phyloP scores from a whole-genome alignment of 2,797 vertebrate genomes.

The Gallirallus australis region DNA sequence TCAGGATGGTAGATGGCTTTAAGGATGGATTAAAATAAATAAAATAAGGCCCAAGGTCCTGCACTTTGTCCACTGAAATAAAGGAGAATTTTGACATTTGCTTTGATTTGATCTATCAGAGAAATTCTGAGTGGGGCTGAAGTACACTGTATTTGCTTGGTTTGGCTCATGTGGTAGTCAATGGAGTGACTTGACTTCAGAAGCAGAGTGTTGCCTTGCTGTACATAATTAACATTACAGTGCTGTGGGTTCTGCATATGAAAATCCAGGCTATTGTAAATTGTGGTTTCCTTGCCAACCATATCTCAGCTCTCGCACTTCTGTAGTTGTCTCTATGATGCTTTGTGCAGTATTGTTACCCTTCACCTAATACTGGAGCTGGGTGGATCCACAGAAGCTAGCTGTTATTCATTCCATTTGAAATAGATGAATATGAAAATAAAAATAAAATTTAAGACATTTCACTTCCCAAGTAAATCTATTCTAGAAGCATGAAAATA shows the following conservation, averaged over 20 bases:
- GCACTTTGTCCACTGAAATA: not conserved
- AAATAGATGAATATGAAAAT: conserved; percentile 23
- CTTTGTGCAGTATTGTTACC: conserved; percentile 58
- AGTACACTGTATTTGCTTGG: not conserved
- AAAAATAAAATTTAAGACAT: conserved; percentile 42
- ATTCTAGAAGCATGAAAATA: conserved; percentile 44
- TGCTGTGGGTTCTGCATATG: conserved; percentile 60
- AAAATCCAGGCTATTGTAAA: conserved; percentile 65
- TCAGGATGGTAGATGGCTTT: not conserved
- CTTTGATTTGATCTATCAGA: not conserved
- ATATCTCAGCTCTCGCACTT: conserved; percentile 61
- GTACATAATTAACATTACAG: conserved; percentile 54
- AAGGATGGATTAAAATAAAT: not conserved
- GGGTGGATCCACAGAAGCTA: conserved; percentile 18
- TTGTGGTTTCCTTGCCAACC: conserved; percentile 73
- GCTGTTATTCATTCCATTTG: conserved; percentile 40
- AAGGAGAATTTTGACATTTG: not conserved
- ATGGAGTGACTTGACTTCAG: conserved; percentile 7
- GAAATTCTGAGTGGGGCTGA: not conserved
- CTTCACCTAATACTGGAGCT: conserved; percentile 14
- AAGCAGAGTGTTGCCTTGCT: not conserved
- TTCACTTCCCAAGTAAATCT: conserved; percentile 17
- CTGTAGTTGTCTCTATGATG: conserved; percentile 54
- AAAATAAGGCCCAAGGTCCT: not conserved
- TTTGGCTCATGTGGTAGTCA: conserved; percentile 37